Percentiles rank a stretch among this genome's conserved stretches.
phyloP scores from a whole-genome alignment of 2,797 vertebrate genomes.

The Cirrhinus molitorella region DNA sequence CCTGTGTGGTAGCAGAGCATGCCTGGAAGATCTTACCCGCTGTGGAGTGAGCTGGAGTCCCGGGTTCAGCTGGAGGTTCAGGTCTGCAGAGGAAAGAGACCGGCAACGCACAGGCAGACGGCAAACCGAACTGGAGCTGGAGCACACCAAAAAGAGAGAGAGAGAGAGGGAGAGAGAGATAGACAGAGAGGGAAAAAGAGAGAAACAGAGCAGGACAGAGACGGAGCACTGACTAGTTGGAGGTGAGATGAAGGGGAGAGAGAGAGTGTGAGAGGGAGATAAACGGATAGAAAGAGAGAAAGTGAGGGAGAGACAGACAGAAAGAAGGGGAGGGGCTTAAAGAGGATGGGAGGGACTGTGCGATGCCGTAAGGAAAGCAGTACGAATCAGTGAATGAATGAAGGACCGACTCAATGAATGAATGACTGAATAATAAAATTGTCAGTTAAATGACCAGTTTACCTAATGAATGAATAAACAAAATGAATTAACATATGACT shows the following conservation, averaged over 20 bases:
- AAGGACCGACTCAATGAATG: not conserved
- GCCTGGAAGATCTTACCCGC: conserved; percentile 47
- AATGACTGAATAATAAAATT: not conserved
- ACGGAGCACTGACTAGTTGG: conserved; percentile 74
- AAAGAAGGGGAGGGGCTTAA: conserved; percentile 2
- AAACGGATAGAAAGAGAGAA: conserved; percentile 65
- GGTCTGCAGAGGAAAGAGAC: conserved; percentile 38
- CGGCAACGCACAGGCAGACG: conserved; percentile 37
- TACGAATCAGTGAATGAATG: conserved; percentile 14
- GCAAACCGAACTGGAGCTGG: conserved; percentile 31
- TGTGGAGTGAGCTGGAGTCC: conserved; percentile 53
- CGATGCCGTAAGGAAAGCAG: conserved; percentile 16
- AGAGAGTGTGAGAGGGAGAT: conserved; percentile 66
- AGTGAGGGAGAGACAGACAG: too few species aligned
- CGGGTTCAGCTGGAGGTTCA: conserved; percentile 52
- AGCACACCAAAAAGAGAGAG: conserved; percentile 43
- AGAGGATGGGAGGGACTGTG: not conserved
- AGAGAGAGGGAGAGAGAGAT: conserved; percentile 27
- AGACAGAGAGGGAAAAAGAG: conserved; percentile 37
- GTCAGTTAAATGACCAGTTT: not conserved
- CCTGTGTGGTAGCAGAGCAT: conserved; percentile 12
- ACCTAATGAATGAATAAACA: not conserved
- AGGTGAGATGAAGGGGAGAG: conserved; percentile 83
- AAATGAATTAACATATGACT: too few species aligned
- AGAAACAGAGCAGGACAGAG: conserved; percentile 61